These are phyloP conservation scores for Shinisaurus crocodilurus DNA, from an alignment of 2,113 vertebrate genomes.

Conservation along the genomic window DNA sequence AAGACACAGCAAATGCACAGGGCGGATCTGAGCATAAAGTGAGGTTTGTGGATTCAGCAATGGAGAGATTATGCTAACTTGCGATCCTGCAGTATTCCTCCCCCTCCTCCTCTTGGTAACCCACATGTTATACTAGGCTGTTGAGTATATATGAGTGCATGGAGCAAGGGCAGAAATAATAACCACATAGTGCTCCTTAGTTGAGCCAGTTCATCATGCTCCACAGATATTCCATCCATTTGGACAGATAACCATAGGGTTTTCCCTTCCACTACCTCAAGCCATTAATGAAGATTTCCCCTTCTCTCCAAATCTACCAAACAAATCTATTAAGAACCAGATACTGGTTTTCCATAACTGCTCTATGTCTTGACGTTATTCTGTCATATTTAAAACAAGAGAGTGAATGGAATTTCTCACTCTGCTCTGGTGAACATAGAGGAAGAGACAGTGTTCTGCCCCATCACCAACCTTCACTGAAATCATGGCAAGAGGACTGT, in stretches of 20 bases:
- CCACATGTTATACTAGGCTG: not conserved
- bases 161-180: not conserved
- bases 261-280: not conserved
- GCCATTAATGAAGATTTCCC: constrained; percentile 51
- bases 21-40: not conserved
- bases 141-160: not conserved
- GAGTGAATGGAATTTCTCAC: constrained; percentile 24
- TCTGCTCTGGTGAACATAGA: constrained; percentile 52
- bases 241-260: not conserved
- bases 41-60: not conserved
- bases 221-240: not conserved
- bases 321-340: constrained; percentile 22
- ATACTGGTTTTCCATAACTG: constrained; percentile 19
- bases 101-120: not conserved
- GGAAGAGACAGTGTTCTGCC: not conserved
- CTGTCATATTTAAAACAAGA: constrained; percentile 45
- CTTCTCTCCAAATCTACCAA: constrained; percentile 22
- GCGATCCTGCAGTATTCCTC: not conserved
- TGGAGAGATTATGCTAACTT: not conserved
- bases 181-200: not conserved
- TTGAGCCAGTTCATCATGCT: not conserved
- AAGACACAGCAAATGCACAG: not conserved
- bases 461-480: constrained; percentile 61
- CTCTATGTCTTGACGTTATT: constrained; percentile 34
- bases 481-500: constrained; percentile 65